These are phyloP conservation scores for Hozukius guyotensis DNA, from an alignment of 2,797 vertebrate species.

Conservation along the genomic window DNA sequence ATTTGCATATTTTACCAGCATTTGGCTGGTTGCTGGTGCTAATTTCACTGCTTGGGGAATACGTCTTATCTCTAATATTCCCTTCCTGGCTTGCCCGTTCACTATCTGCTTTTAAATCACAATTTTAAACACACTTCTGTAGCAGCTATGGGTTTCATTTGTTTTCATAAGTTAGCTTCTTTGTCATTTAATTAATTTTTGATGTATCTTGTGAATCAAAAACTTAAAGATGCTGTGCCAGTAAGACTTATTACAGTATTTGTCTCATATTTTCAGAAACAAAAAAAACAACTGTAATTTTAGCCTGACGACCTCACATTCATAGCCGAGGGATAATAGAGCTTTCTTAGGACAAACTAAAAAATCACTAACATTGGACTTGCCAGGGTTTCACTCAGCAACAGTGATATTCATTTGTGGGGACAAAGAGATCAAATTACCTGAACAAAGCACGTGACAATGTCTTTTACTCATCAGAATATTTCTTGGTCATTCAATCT, in stretches of 20 bases:
- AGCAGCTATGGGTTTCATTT: background rate
- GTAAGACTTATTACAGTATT: background rate
- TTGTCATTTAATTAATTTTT: background rate
- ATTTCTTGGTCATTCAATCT: constrained; percentile 62
- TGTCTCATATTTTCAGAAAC: background rate
- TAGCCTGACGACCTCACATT: background rate
- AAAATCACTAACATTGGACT: background rate
- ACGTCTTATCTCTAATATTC: background rate
- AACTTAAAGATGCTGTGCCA: background rate
- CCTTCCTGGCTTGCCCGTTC: background rate
- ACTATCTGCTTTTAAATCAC: background rate
- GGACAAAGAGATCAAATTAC: background rate
- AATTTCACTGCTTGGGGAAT: background rate
- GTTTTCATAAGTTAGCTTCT: background rate
- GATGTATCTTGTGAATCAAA: fast-evolving
- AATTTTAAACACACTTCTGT: background rate
- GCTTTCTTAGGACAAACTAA: background rate
- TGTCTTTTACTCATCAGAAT: constrained; percentile 34
- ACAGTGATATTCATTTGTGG: background rate
- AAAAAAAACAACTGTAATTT: background rate
- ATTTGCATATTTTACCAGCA: too few relatives aligned
- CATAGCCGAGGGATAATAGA: background rate
- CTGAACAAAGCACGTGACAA: constrained; percentile 15
- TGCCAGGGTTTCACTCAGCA: background rate
- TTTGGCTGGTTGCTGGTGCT: too few relatives aligned